A percentile compares a stretch with the other conserved stretches of the same genome.
Evolutionary conservation across 2,113 vertebrate genomes (phyloP).

Genomic region (Percina caprodes): DNA sequence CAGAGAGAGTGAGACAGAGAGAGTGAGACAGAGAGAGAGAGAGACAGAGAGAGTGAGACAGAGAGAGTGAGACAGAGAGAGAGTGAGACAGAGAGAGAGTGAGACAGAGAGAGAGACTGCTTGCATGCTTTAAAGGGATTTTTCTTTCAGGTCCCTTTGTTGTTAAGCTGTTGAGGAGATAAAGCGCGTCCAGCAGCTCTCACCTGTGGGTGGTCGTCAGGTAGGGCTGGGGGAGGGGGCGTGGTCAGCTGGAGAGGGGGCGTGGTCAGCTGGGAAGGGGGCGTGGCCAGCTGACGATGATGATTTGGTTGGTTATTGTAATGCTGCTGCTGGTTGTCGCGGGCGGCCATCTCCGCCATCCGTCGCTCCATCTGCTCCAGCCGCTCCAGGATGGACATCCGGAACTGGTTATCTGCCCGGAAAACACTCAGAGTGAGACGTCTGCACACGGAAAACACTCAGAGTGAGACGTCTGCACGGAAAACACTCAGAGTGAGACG

Average conservation of each 20-base stretch:
- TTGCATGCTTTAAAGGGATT: conserved; percentile 7
- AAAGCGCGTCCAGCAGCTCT: too few species aligned
- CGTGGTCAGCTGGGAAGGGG: too few species aligned
- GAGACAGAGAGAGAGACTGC: not conserved
- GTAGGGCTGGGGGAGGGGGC: conserved; percentile 52
- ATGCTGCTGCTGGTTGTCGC: not conserved
- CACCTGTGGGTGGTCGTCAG: conserved; percentile 70
- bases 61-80: not conserved
- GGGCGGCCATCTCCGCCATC: conserved; percentile 73
- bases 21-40: too few species aligned
- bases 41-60: not conserved
- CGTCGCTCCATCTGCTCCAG: conserved; percentile 80
- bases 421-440: too few species aligned
- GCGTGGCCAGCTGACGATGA: conserved; percentile 48
- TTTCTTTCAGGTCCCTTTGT: conserved; percentile 4
- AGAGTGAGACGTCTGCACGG: too few species aligned
- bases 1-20: too few species aligned
- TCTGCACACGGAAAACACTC: too few species aligned
- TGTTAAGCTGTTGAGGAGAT: not conserved
- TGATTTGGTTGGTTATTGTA: not conserved
- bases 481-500: too few species aligned
- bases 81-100: not conserved
- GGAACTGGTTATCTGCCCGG: conserved; percentile 81
- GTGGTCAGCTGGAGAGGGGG: conserved; percentile 59
- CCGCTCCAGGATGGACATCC: conserved; percentile 80